Conservation (phyloP, 2,797 vertebrate species). For the Lepus oiostolus region DNA sequence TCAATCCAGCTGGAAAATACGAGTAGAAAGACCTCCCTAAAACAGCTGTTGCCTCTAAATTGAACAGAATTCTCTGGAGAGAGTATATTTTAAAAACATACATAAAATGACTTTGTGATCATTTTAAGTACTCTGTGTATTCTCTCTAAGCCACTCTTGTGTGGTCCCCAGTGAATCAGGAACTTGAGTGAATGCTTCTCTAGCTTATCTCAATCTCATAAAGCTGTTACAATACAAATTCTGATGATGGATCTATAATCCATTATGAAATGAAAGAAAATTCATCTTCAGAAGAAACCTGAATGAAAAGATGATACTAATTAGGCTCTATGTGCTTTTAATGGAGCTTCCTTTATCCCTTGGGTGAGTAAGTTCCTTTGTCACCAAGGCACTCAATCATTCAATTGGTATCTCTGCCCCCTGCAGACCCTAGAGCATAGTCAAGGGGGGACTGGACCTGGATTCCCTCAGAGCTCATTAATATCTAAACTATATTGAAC, state of each 20-base stretch:
- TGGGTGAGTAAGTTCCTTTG: neutral
- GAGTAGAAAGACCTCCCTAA: constrained; percentile 46
- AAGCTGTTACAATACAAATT: constrained; percentile 61
- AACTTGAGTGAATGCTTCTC: neutral
- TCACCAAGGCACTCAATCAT: constrained; percentile 26
- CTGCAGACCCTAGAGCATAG: neutral
- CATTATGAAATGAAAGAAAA: constrained; percentile 68
- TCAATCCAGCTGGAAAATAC: constrained; percentile 49
- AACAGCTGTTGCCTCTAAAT: constrained; percentile 57
- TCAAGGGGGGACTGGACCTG: neutral
- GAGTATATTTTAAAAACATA: constrained; percentile 71
- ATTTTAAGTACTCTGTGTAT: constrained; percentile 20
- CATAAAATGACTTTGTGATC: constrained; percentile 35
- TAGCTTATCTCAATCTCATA: constrained; percentile 28
- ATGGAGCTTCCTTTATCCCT: constrained; percentile 28
- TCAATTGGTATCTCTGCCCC: constrained; percentile 20
- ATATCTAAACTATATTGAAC: neutral
- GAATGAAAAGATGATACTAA: constrained; percentile 48
- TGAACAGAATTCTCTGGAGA: constrained; percentile 25
- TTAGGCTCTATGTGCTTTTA: neutral
- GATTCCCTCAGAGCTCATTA: constrained; percentile 28
- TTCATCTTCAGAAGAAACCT: constrained; percentile 4
- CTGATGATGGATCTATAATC: constrained; percentile 67
- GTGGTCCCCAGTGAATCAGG: neutral
- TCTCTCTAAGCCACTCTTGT: constrained; percentile 52